phyloP scores from a whole-genome alignment of 2,888 invertebrate species.

The Netelia virgata region DNA sequence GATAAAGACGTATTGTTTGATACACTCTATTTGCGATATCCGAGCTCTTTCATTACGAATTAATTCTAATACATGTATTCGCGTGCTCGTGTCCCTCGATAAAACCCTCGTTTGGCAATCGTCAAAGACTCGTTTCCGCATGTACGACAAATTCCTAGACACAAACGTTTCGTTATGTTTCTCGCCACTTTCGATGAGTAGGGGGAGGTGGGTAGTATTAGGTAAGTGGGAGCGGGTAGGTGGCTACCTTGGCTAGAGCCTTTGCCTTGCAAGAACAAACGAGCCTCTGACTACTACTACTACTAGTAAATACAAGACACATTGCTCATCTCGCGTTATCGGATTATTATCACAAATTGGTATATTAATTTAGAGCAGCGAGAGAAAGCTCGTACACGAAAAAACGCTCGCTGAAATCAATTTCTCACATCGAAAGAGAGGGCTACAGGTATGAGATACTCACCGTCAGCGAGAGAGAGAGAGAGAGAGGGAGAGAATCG shows the following conservation, averaged over 20 bases:
- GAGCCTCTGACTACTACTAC: conserved; percentile 55
- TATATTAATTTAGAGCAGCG: background rate
- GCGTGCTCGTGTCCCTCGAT: background rate
- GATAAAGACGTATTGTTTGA: conserved; percentile 26
- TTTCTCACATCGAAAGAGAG: no score
- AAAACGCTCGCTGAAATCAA: background rate
- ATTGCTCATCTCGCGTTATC: background rate
- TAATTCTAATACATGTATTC: background rate
- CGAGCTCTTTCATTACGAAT: conserved; percentile 1
- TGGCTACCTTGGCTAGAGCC: no score
- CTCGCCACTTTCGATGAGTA: background rate
- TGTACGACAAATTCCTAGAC: conserved; percentile 4
- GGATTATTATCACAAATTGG: conserved; percentile 4
- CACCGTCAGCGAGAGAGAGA: conserved; percentile 78
- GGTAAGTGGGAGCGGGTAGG: no score
- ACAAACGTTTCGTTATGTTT: background rate
- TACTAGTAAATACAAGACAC: background rate
- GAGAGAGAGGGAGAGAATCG: conserved; percentile 69
- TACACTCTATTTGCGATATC: background rate
- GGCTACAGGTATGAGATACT: conserved; percentile 69
- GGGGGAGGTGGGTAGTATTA: no score
- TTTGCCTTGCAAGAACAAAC: conserved; percentile 55
- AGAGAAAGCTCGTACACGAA: background rate
- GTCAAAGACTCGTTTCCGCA: conserved; percentile 60
- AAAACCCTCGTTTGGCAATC: conserved; percentile 30